A percentile compares a stretch with the other conserved stretches of the same genome.
Conservation (phyloP, 2,113 vertebrate genomes). For the Hippocampus guttulatus region DNA sequence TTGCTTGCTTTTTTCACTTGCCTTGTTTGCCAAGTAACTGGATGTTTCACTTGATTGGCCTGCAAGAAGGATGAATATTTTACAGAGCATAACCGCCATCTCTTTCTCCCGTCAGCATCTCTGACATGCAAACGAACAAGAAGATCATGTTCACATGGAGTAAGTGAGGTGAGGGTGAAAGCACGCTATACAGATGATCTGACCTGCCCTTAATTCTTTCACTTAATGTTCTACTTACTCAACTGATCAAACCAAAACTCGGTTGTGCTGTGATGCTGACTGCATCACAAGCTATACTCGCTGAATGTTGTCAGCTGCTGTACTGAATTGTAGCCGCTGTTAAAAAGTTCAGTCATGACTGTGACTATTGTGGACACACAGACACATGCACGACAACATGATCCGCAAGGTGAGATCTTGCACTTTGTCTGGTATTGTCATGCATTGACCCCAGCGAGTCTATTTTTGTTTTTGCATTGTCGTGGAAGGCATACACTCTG, state of each 20-base stretch:
- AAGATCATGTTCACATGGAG: conserved; percentile 29
- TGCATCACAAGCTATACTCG: not conserved
- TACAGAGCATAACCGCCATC: conserved; percentile 54
- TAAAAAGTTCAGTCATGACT: not conserved
- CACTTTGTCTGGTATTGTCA: too few relatives aligned
- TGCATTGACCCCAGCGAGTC: too few relatives aligned
- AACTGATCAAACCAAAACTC: conserved; percentile 1
- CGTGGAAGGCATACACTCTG: too few relatives aligned
- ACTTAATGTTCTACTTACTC: conserved; percentile 9
- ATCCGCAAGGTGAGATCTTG: too few relatives aligned
- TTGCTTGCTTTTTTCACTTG: conserved; percentile 26
- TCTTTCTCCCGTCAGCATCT: conserved; percentile 57
- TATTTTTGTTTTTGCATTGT: too few relatives aligned
- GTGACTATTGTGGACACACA: too few relatives aligned
- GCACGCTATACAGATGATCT: conserved; percentile 16
- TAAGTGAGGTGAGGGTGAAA: conserved; percentile 44
- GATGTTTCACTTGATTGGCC: conserved; percentile 61
- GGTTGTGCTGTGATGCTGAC: not conserved
- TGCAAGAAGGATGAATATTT: conserved; percentile 69
- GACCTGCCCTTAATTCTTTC: not conserved
- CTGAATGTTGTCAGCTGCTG: not conserved
- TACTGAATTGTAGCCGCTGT: not conserved
- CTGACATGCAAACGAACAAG: conserved; percentile 65
- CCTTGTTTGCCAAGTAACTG: conserved; percentile 53
- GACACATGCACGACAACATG: too few relatives aligned